Base-by-base conservation (phyloP, 1,140 invertebrate genomes). In the Aphidius ervi region DNA sequence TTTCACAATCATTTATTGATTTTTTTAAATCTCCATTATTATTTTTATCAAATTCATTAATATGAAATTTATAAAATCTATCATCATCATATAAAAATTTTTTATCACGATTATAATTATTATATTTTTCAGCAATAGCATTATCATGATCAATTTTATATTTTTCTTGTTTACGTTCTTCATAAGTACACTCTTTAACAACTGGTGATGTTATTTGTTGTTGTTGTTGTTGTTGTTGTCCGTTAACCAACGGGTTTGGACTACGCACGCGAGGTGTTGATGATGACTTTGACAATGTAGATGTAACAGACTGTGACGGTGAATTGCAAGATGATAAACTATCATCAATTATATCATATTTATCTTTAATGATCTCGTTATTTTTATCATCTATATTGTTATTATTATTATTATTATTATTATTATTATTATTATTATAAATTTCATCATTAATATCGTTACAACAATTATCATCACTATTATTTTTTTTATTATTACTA, bases 11-110 rank as follows among this genome's bases (percentile, higher is more conserved):
- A 10, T 70, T 72, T 70, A 77, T 80, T 40, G 66, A 67, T 40
- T 69, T 69, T 4, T 56, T 64, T 57, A 50, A 48, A 43, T 61
- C 58, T 63, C 71, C 74, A 75, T 74, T 77, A 48, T 66, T 70
- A 63, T 84, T 81, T 57, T 84, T 84, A 63, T 85, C 82, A 60
- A 87, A 84, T 69, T 93, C 91, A 68, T 91, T 89, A 57, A 93
- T 74, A 74, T 93, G 91, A 68, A 94, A 94, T 68, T 88, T 86
- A 68, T 89, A 91, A 74, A 85, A 91, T 72, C 86, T 86, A 77
- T 92, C 89, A 57, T 87, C 83, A 67, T 90, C 87, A 65, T 87
- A 89, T 48, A 81, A 64, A 64, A 83, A 83, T 55, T 74, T 74
- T 8, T 76, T 82, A 66, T 81, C 76, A 48, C 73, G 79, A 63